Percentiles rank a stretch among this genome's conserved stretches.
Conservation (phyloP, 2,113 vertebrate genomes). For the Corydoras maculifer region DNA sequence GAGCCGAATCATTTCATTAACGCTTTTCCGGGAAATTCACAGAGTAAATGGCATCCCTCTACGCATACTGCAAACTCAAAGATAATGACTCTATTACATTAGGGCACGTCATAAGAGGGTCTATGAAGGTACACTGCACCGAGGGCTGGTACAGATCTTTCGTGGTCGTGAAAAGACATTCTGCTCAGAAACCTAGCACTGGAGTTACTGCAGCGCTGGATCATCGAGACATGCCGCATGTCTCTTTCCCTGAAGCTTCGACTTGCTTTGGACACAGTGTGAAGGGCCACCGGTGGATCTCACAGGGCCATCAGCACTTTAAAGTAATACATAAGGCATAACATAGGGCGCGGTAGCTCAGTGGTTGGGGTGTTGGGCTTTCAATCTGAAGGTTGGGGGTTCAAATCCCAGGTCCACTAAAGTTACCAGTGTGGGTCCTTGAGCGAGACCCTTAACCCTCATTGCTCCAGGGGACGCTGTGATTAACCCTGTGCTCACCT, state of each 20-base stretch:
- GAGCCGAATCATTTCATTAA: constrained; percentile 19
- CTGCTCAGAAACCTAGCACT: constrained; percentile 42
- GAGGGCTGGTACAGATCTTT: constrained; percentile 3
- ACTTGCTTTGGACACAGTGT: constrained; percentile 63
- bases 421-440: too few relatives aligned
- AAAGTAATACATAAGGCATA: neutral
- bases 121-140: constrained; percentile 3
- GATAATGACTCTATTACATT: constrained; percentile 26
- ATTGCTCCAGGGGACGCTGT: too few relatives aligned
- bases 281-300: constrained; percentile 21
- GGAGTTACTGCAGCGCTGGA: constrained; percentile 36
- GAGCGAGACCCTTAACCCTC: too few relatives aligned
- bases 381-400: too few relatives aligned
- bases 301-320: constrained; percentile 26
- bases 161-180: constrained; percentile 21
- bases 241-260: constrained; percentile 63
- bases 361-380: too few relatives aligned
- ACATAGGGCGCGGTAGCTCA: too few relatives aligned
- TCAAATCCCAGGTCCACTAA: too few relatives aligned
- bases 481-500: too few relatives aligned
- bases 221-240: constrained; percentile 45
- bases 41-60: constrained; percentile 10
- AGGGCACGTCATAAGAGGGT: constrained; percentile 23
- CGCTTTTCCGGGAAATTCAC: constrained; percentile 12
- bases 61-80: constrained; percentile 4